Percentiles rank a stretch among this genome's conserved stretches.
These are phyloP conservation scores for Seira sanloemensis DNA, from an alignment of 2,888 invertebrate species.

Conservation along the genomic window DNA sequence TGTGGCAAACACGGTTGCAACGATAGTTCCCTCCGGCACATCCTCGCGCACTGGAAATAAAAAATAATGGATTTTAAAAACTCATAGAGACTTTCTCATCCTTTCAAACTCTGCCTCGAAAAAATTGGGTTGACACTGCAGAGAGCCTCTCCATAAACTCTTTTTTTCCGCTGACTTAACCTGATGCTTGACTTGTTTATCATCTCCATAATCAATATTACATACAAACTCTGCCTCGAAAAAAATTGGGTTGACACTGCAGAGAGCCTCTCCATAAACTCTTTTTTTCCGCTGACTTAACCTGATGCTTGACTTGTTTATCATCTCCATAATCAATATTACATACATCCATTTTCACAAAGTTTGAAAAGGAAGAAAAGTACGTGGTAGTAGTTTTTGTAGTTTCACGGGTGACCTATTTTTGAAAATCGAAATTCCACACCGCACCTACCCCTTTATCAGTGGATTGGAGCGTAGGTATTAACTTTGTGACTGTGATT, in stretches of 20 bases:
- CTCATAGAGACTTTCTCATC: no score
- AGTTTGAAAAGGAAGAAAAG: no score
- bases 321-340: neutral
- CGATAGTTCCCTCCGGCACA: slow-evolving; percentile 89
- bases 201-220: neutral
- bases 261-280: neutral
- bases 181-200: neutral
- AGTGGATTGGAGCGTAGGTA: no score
- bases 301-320: neutral
- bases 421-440: no score
- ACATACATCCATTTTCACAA: neutral
- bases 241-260: neutral
- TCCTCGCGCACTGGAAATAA: slow-evolving; percentile 82
- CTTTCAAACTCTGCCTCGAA: no score
- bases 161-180: neutral
- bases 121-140: neutral
- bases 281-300: neutral
- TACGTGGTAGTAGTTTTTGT: neutral
- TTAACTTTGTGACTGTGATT: no score
- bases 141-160: neutral
- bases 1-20: slow-evolving; percentile 87
- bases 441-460: no score
- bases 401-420: neutral
- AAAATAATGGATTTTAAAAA: slow-evolving; percentile 9
- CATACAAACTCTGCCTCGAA: no score